A percentile compares a stretch with the other conserved stretches of the same genome.
Conservation (phyloP, 2,113 vertebrate species). For the Megaleporinus macrocephalus region DNA sequence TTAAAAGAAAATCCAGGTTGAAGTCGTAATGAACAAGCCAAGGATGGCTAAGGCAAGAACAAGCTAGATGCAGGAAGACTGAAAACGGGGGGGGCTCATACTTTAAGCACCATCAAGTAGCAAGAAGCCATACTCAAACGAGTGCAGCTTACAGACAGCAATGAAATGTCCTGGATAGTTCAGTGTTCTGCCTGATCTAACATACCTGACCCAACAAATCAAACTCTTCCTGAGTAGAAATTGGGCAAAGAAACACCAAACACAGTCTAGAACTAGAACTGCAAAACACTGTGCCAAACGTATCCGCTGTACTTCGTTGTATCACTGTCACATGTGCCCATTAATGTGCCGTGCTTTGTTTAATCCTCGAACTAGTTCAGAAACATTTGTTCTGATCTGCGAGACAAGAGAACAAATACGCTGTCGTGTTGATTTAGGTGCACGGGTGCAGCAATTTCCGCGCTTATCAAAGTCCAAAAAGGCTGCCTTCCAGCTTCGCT, state of each 20-base stretch:
- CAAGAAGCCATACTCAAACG: too few relatives aligned
- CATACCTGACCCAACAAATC: too few relatives aligned
- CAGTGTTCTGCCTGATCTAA: neutral
- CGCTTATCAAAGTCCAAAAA: constrained; percentile 41
- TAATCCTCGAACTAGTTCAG: constrained; percentile 29
- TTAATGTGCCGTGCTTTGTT: constrained; percentile 33
- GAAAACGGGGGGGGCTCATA: too few relatives aligned
- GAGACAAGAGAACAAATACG: constrained; percentile 49
- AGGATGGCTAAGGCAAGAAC: too few relatives aligned
- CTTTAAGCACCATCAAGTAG: too few relatives aligned
- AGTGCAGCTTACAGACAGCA: too few relatives aligned
- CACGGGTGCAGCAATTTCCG: constrained; percentile 25
- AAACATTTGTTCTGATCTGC: constrained; percentile 40
- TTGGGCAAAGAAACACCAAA: neutral
- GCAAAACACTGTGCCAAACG: neutral
- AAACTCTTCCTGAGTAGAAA: neutral
- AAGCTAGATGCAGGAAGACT: too few relatives aligned
- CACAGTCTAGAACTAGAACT: neutral
- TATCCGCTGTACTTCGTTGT: neutral
- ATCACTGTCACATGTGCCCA: neutral
- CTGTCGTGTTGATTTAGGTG: constrained; percentile 51
- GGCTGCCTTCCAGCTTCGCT: constrained; percentile 45
- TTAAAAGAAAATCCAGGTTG: too few relatives aligned
- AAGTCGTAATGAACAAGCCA: too few relatives aligned
- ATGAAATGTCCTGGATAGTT: too few relatives aligned